Evolutionary conservation across 2,797 vertebrate species (phyloP), one percentile per base, ranked within the genome.

Genomic region (Mormyrus hasselquistii): DNA sequence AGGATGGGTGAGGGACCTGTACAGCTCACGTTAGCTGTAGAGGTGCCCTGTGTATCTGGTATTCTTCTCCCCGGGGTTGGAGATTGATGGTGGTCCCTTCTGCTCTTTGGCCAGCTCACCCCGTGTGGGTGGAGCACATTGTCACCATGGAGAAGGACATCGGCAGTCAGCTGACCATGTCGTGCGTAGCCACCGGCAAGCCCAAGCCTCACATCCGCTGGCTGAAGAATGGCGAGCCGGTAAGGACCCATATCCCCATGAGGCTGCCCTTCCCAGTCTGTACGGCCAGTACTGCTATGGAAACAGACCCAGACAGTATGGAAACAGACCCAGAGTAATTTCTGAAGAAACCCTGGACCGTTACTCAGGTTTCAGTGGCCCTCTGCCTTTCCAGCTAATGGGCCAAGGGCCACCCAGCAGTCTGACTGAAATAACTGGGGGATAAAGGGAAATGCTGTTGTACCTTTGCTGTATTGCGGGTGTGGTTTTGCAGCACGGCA

Each of bases 61-160:
- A 6, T 76, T 76, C 69, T 38, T 76, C 14, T 83, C 16, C 44
- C 38, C 19, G 34, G 76, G 76, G 7, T 49, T 19, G 38, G 38
- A 50, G 79, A 16, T 38, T 83, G 38, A 83, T 12, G 44, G 14
- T 83, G 41, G 8, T 47, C 7, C 19, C 8, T 83, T 50, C 41
- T 19, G 49, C 25, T 86, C 19, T 73, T 49, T 92, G 12, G 92
- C 87, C 92, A 99, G 99, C 98, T 47, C 95, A 95, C 93, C 98
- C 99, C 2, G 97, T 98, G 92, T 99, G 98, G 98, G 95, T 96
- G 85, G 96, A 98, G 91, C 95, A 97, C 91, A 98, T 99, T 93
- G 97, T 95, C 91, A 98, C 97, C 93, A 96, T 95, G 12, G 97
- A 99, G 91, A 96, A 93, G 92, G 97, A 98, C 93, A 96, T 99